Evolutionary conservation across 2,113 vertebrate genomes (phyloP).

Genomic region (Tricholaema leucomelas): DNA sequence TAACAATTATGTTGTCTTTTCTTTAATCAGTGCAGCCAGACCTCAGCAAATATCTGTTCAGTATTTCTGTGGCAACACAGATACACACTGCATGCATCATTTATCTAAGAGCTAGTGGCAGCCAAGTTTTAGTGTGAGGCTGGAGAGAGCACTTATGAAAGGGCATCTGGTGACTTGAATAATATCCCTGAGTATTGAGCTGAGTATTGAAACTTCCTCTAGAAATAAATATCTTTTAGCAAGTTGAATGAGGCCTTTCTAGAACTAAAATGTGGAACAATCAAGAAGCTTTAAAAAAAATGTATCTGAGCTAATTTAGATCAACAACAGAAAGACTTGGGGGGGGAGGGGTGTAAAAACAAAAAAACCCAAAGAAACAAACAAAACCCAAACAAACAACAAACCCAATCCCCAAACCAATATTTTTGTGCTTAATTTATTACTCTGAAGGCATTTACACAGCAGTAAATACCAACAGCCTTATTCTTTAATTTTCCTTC

Average conservation of each 20-base stretch:
- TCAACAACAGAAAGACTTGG: background rate
- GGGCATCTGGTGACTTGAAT: background rate
- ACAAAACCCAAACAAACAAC: too few relatives aligned
- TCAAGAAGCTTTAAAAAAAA: background rate
- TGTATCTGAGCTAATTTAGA: background rate
- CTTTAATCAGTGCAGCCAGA: background rate
- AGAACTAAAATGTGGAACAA: background rate
- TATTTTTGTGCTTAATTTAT: background rate
- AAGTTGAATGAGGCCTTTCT: background rate
- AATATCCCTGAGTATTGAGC: background rate
- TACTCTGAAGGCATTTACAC: background rate
- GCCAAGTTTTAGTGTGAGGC: background rate
- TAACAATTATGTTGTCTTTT: background rate
- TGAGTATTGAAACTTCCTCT: background rate
- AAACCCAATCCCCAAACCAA: too few relatives aligned
- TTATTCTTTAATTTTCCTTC: slow-evolving; percentile 9
- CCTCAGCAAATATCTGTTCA: background rate
- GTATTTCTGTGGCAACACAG: background rate
- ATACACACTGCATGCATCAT: background rate
- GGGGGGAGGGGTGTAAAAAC: too few relatives aligned
- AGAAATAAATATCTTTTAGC: background rate
- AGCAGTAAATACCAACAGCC: background rate
- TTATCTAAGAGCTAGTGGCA: background rate
- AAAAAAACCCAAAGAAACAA: too few relatives aligned
- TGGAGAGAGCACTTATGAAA: slow-evolving; percentile 3